Conservation (phyloP, 92 coral and sea anemone species). For the Bergia puertoricense region DNA sequence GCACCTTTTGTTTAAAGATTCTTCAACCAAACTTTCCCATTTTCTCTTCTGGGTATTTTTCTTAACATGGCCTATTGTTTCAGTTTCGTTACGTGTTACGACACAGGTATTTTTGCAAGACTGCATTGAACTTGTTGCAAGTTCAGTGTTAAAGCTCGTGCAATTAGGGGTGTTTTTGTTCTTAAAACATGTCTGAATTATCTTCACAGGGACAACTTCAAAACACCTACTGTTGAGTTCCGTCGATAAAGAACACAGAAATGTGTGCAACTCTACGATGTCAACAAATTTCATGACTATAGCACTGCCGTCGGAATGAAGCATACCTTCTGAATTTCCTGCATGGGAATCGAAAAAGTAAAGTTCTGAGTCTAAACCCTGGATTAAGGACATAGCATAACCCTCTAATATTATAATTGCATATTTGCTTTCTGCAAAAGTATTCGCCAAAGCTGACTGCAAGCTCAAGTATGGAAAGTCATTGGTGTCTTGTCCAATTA, state of each 20-base stretch:
- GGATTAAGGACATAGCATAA: too few relatives aligned
- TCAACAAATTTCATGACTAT: slow-evolving; percentile 2
- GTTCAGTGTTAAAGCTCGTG: neutral
- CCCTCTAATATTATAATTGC: neutral
- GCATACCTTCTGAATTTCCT: neutral
- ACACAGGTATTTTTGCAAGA: neutral
- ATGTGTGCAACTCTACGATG: neutral
- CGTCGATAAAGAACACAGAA: neutral
- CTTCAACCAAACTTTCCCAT: too few relatives aligned
- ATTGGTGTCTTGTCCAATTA: neutral
- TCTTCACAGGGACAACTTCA: neutral
- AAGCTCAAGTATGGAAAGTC: neutral
- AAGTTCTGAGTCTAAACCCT: too few relatives aligned
- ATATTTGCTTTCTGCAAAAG: neutral
- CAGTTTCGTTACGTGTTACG: neutral
- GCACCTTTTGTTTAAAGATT: too few relatives aligned
- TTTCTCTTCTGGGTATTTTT: too few relatives aligned
- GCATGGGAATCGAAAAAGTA: neutral
- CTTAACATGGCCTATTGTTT: too few relatives aligned
- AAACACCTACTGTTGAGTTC: slow-evolving; percentile 2
- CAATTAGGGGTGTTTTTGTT: neutral
- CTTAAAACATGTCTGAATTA: neutral
- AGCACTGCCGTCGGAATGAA: neutral
- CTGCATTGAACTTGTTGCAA: neutral
- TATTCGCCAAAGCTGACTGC: neutral